Evolutionary conservation across 2,888 invertebrate genomes (phyloP), one percentile per base, ranked within the genome.

Genomic region (Meliscaeva auricollis): DNA sequence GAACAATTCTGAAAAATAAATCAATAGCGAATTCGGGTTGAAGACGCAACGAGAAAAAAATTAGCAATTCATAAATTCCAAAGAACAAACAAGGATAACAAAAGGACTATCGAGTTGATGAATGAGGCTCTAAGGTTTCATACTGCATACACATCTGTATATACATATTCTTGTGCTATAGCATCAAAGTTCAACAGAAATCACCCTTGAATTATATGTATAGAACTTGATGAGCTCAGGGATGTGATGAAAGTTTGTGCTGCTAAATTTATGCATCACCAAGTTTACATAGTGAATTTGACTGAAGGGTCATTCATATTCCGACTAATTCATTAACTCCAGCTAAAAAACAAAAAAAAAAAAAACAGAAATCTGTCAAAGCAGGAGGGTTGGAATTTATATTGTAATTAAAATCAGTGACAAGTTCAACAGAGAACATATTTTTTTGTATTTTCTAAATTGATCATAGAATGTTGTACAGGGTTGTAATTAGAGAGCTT

Each of bases 241-340:
- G 26, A 9, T 17, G n/a, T 3, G 44, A 26, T 7, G 26, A 38
- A 9, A 32, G n/a, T 44, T 70, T 9, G 26, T 26, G 60, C 17
- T 26, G 60, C 17, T 78, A 13, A 78, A 64, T 70, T 64, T 46
- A 54, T 66, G 72, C 78, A 48, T 35, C 72, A 64, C 30, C 20
- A 32, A 58, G 56, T 32, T 48, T 72, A 54, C 60, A 52, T 44
- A 41, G 60, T 54, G 52, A 60, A 68, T 62, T 54, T 30, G 32
- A 13, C 7, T 64, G 32, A 78, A 64, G 56, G 62, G 46, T 68
- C 68, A 60, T 76, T 69, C 50, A 52, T 35, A 44, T 76, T 69
- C 52, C 30, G 17, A 46, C 15, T 50, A 38, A 32, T 44, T 52
- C 68, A 72, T 64, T 52, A 54, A 72, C 46, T 56, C 64, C 22